A percentile compares a stretch with the other conserved stretches of the same genome.
phyloP scores from a whole-genome alignment of 2,113 vertebrate genomes.

The Serinus canaria region DNA sequence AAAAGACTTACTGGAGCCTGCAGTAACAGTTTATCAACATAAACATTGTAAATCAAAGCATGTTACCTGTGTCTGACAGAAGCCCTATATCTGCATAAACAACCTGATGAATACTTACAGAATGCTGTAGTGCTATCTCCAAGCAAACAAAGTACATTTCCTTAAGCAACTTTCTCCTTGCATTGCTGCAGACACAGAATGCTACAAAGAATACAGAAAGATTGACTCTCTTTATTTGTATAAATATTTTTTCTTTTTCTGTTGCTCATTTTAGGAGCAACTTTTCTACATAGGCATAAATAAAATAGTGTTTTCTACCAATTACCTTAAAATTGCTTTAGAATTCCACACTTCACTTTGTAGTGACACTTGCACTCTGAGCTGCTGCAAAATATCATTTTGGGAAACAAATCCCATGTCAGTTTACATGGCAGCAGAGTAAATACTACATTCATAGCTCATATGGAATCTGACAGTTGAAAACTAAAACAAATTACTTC shows the following conservation, averaged over 20 bases:
- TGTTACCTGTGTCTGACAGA: neutral
- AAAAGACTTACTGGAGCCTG: neutral
- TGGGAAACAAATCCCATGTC: conserved; percentile 54
- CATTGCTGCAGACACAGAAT: neutral
- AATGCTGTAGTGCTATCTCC: neutral
- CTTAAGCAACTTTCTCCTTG: neutral
- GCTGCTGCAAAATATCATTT: conserved; percentile 48
- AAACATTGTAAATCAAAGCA: neutral
- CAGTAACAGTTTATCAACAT: neutral
- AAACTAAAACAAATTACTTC: conserved; percentile 61
- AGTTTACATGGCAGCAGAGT: conserved; percentile 26
- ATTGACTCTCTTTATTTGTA: neutral
- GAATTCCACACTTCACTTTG: neutral
- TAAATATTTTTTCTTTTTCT: conserved; percentile 20
- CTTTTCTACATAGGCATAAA: conserved; percentile 1
- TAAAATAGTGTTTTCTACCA: neutral
- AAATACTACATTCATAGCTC: conserved; percentile 21
- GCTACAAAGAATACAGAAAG: neutral
- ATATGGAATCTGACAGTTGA: conserved; percentile 44
- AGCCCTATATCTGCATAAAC: neutral
- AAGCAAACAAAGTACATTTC: neutral
- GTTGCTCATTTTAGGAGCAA: neutral
- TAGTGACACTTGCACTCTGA: conserved; percentile 25
- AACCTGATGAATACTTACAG: neutral
- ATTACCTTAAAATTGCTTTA: conserved; percentile 34